These are phyloP conservation scores for Tinea pellionella DNA, from an alignment of 2,888 invertebrate species.

Conservation along the genomic window DNA sequence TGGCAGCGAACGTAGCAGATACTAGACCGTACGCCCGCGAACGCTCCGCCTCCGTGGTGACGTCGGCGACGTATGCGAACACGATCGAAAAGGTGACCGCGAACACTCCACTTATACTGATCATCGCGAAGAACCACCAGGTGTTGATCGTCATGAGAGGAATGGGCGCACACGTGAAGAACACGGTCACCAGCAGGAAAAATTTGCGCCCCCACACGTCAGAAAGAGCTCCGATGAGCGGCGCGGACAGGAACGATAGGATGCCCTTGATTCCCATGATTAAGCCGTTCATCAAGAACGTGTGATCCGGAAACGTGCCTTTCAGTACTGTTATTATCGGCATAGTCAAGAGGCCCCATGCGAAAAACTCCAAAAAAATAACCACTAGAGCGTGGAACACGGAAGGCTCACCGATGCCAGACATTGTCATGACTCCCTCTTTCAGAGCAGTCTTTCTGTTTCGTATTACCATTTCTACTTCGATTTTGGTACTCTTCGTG, in stretches of 20 bases:
- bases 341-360: constrained; percentile 98
- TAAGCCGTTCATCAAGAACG: constrained; percentile 99
- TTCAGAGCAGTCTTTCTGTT: constrained; percentile 88
- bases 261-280: constrained; percentile 99
- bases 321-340: constrained; percentile 96
- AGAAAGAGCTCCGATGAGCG: constrained; percentile 95
- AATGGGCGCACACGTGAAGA: constrained; percentile 98
- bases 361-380: constrained; percentile 99
- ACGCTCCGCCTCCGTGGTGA: constrained; percentile 95
- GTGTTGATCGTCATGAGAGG: constrained; percentile 99
- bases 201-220: constrained; percentile 99
- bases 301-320: constrained; percentile 98
- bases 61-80: constrained; percentile 99
- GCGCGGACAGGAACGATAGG: constrained; percentile 96
- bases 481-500: constrained; percentile 83
- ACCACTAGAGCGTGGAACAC: constrained; percentile 99
- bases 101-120: constrained; percentile 98
- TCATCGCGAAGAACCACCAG: constrained; percentile 99
- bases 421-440: constrained; percentile 89
- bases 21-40: constrained; percentile 96
- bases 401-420: constrained; percentile 92
- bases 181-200: constrained; percentile 96
- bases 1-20: constrained; percentile 99
- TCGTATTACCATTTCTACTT: constrained; percentile 88
- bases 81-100: constrained; percentile 99